Evolutionary conservation across 2,113 vertebrate genomes (phyloP).

Genomic region (Nansenia antarctica): DNA sequence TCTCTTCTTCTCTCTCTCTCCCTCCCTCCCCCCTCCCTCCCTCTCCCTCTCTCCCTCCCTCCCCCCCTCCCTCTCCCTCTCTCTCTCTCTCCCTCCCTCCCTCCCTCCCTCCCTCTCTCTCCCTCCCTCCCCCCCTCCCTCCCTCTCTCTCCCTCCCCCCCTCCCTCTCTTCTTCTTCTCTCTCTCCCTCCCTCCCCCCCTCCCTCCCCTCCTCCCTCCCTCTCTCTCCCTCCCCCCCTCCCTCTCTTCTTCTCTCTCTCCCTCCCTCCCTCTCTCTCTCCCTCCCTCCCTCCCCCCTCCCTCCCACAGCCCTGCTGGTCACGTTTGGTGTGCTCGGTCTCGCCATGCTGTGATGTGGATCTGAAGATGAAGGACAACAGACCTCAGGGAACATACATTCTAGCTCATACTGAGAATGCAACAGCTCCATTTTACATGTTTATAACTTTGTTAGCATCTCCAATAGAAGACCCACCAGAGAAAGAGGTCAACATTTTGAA

Average conservation of each 20-base stretch:
- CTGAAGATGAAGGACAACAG: no score
- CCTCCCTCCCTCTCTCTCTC: not conserved
- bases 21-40: no score
- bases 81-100: not conserved
- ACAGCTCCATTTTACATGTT: not conserved
- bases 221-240: not conserved
- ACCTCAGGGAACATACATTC: no score
- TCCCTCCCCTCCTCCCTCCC: not conserved
- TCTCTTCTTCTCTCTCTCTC: not conserved
- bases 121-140: not conserved
- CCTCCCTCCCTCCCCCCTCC: not conserved
- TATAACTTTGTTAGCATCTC: no score
- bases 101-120: not conserved
- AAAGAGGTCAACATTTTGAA: no score
- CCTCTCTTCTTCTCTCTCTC: not conserved
- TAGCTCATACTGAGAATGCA: not conserved
- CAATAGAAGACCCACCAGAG: no score
- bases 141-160: not conserved
- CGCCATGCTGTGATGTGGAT: no score
- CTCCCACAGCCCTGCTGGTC: not conserved
- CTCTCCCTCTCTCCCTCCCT: not conserved
- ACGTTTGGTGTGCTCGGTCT: not conserved
- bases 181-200: not conserved
- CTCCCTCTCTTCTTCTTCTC: not conserved
- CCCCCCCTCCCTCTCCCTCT: not conserved